Base-by-base conservation (phyloP, 2,888 invertebrate genomes). In the Carcina quercana region DNA sequence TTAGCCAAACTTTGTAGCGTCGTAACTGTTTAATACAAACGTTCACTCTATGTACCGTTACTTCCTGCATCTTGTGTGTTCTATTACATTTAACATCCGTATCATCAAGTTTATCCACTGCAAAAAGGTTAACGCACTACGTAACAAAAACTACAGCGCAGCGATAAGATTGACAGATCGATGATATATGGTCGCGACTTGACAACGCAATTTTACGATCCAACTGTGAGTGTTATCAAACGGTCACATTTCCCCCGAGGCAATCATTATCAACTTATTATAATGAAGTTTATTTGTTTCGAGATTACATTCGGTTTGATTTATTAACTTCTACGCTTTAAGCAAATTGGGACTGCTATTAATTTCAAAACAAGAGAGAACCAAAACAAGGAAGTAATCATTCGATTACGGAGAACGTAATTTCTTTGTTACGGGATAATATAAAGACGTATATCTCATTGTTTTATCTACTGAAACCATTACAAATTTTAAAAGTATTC, bases 131-230 rank as follows among this genome's bases (percentile, higher is more conserved):
- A 72, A 71, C 51, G 75, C 42, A 59, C 65, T 51, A 7, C 17
- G 24, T 56, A 59, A 60, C 64, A 69, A 71, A 73, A 76, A 73
- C 68, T 61, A 55, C 43, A 45, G 46, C 75, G n/a, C n/a, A n/a
- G n/a, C n/a, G n/a, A 80, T 76, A 76, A 58, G 59, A 66, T 61
- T 72, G 79, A 72, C 72, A 65, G 58, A 49, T 43, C 42, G 43
- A 64, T 75, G 75, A 79, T 75, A 56, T 61, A 78, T 68, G 63
- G 54, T 40, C 12, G 44, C 38, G 40, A 40, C 39, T 62, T 65
- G 69, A 71, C 68, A 58, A 50, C 47, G 59, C 63, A 47, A 42
- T 59, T 59, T 63, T 58, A 55, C 47, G 55, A 53, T 38, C 47
- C 42, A 28, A 43, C 40, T 46, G 54, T 61, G 59, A 57, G n/a